phyloP scores from a whole-genome alignment of 1,140 invertebrate species.

The Lordiphosa clarofinis region DNA sequence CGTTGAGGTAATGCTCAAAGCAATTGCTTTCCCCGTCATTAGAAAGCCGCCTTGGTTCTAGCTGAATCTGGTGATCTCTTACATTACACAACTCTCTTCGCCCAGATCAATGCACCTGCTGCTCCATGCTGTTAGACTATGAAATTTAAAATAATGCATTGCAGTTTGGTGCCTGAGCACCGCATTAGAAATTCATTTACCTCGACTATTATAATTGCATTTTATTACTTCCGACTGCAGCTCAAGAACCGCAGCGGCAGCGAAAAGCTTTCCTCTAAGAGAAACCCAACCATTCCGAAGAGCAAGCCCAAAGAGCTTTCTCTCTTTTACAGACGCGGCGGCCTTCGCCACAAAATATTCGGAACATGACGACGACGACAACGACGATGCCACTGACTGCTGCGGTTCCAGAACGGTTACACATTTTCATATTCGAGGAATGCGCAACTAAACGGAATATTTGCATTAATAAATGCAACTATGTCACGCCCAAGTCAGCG shows the following conservation, averaged over 20 bases:
- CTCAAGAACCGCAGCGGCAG: slow-evolving; percentile 19
- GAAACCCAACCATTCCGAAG: not conserved
- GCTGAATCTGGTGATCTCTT: slow-evolving; percentile 4
- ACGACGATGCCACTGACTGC: slow-evolving; percentile 16
- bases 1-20: slow-evolving; percentile 44
- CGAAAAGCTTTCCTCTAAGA: slow-evolving; percentile 43
- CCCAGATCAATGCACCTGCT: slow-evolving; percentile 44
- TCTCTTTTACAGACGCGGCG: slow-evolving; percentile 7
- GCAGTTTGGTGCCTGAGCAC: slow-evolving; percentile 16
- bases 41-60: slow-evolving; percentile 46
- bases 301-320: slow-evolving; percentile 30
- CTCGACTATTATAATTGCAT: slow-evolving; percentile 49
- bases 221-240: slow-evolving; percentile 60
- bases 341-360: slow-evolving; percentile 42
- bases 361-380: slow-evolving; percentile 20
- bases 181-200: slow-evolving; percentile 45
- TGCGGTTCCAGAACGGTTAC: slow-evolving; percentile 46
- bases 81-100: slow-evolving; percentile 22
- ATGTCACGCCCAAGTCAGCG: slow-evolving; percentile 68
- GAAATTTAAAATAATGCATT: slow-evolving; percentile 19
- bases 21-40: slow-evolving; percentile 33
- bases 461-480: slow-evolving; percentile 76
- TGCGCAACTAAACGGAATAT: slow-evolving; percentile 58
- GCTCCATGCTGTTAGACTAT: slow-evolving; percentile 27
- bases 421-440: slow-evolving; percentile 63